Evolutionary conservation across 2,113 vertebrate genomes (phyloP).

Genomic region (Tringa solitaria): DNA sequence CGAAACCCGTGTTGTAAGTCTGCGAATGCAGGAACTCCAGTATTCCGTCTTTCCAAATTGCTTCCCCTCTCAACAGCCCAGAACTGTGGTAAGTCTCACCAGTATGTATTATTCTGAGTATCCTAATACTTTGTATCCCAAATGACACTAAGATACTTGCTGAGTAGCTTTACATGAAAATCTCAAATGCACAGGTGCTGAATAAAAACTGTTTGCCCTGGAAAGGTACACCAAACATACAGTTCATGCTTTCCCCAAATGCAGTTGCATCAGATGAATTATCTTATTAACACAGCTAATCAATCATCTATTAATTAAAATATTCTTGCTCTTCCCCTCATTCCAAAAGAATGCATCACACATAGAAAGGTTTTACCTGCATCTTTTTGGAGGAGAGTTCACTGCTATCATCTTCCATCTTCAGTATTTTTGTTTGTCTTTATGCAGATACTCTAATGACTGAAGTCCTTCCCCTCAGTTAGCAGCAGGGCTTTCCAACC

Average conservation of each 20-base stretch:
- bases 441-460: neutral
- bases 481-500: constrained; percentile 4
- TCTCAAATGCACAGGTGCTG: neutral
- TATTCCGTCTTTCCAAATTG: neutral
- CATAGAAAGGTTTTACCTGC: constrained; percentile 34
- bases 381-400: neutral
- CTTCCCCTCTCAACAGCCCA: neutral
- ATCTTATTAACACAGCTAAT: neutral
- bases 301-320: neutral
- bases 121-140: neutral
- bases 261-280: neutral
- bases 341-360: neutral
- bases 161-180: neutral
- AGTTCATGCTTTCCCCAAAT: neutral
- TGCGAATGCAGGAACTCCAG: neutral
- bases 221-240: neutral
- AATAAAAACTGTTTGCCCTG: neutral
- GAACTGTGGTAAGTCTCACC: neutral
- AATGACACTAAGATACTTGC: neutral
- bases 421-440: neutral
- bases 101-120: neutral
- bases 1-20: neutral
- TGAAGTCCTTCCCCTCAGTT: neutral
- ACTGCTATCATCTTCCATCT: neutral
- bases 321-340: neutral